A percentile compares a stretch with the other conserved stretches of the same genome.
Evolutionary conservation across 2,888 invertebrate species (phyloP).

Genomic region (Diaphora mendica): DNA sequence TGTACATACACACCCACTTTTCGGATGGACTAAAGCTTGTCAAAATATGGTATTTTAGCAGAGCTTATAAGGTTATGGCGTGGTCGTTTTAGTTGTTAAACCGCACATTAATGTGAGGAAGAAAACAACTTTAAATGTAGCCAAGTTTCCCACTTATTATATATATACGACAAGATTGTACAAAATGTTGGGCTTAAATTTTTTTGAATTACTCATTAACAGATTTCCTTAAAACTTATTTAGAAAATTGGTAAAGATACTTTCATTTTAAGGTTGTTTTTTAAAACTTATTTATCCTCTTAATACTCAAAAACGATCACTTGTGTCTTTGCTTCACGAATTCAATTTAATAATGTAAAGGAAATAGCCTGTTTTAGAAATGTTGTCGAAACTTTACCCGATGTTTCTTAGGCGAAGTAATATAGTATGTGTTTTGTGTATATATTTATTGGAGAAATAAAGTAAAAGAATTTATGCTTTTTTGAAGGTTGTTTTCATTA

Average conservation of each 20-base stretch:
- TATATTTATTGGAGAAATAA: background rate
- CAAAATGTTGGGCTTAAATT: constrained; percentile 1
- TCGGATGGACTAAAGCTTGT: background rate
- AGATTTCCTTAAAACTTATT: constrained; percentile 13
- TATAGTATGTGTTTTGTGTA: background rate
- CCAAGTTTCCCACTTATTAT: constrained; percentile 15
- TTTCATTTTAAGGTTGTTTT: background rate
- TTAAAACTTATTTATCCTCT: constrained; percentile 9
- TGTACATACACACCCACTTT: background rate
- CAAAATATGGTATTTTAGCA: background rate
- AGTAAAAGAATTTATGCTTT: too few relatives aligned
- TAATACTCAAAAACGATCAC: constrained; percentile 4
- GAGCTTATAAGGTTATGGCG: background rate
- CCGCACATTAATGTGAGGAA: constrained; percentile 1
- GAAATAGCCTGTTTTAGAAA: constrained; percentile 1
- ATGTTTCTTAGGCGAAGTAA: background rate
- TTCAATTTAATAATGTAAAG: constrained; percentile 14
- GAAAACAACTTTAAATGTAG: constrained; percentile 4
- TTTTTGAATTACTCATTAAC: constrained; percentile 8
- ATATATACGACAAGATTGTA: constrained; percentile 10
- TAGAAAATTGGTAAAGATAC: background rate
- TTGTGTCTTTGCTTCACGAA: constrained; percentile 13
- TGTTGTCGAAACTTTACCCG: constrained; percentile 2
- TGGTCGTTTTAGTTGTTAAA: background rate
- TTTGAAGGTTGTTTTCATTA: too few relatives aligned